Conservation (phyloP, 2,888 invertebrate genomes). For the Xestia sexstrigata region DNA sequence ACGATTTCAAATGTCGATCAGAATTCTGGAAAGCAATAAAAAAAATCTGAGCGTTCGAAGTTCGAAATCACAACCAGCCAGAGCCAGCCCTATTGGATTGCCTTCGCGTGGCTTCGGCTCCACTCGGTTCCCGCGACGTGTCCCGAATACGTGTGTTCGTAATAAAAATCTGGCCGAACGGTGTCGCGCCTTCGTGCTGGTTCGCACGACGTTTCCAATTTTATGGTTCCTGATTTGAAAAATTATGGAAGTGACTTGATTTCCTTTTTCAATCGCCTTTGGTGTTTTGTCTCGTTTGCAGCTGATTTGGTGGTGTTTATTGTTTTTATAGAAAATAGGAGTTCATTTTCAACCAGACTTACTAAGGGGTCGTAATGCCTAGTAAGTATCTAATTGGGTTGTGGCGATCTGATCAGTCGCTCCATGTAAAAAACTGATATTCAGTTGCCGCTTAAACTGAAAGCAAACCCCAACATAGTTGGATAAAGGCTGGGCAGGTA, state of each 20-base stretch:
- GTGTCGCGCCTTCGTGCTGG: conserved; percentile 65
- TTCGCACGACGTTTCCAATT: conserved; percentile 72
- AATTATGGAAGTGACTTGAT: conserved; percentile 67
- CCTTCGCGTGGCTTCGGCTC: conserved; percentile 52
- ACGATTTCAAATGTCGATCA: conserved; percentile 42
- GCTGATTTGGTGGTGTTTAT: conserved; percentile 15
- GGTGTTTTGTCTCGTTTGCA: conserved; percentile 35
- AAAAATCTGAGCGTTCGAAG: conserved; percentile 52
- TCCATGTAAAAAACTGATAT: background rate
- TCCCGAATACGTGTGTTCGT: conserved; percentile 70
- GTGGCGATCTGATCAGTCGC: no score
- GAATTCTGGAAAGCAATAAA: conserved; percentile 30
- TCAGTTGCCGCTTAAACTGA: background rate
- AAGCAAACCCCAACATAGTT: background rate
- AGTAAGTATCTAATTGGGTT: no score
- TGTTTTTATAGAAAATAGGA: background rate
- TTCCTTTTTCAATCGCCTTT: conserved; percentile 49
- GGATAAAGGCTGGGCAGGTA: background rate
- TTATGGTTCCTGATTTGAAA: conserved; percentile 75
- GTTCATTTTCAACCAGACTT: background rate
- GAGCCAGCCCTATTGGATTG: conserved; percentile 60
- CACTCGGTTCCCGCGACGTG: conserved; percentile 73
- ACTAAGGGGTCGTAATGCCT: background rate
- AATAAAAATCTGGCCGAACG: conserved; percentile 74
- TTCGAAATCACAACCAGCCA: conserved; percentile 58